Evolutionary conservation across 1,140 invertebrate genomes (phyloP), one percentile per base, ranked within the genome.

Genomic region (Nasonia giraulti): DNA sequence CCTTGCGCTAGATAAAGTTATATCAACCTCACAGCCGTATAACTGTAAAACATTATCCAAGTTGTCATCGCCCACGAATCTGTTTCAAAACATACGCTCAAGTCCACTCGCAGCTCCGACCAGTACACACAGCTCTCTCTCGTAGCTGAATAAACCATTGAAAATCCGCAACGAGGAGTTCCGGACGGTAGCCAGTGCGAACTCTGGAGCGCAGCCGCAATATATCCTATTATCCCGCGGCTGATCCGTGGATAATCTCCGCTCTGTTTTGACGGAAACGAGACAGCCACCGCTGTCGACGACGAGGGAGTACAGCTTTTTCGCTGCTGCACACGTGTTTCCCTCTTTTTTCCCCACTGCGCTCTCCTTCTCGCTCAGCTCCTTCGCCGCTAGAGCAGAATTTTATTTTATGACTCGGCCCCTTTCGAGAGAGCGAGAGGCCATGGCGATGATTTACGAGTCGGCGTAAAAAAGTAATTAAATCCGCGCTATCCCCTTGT

Each of bases 381-480:
- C 27, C 2, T 2, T 44, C n/a, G 12, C 66, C 79, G 44, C 68
- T 6, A 20, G 37, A 75, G 14, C 20, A 23, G 44, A 85, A 85
- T 88, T 89, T 90, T 88, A 86, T 89, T 91, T 90, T 91, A 90
- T 88, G 91, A 90, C 90, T 89, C 86, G 88, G 87, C 90, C 84
- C 85, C 81, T 83, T 82, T 83, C 88, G 85, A 50, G 33, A 37
- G 27, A 27, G 27, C 27, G 27, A 27, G 27, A 27, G 27, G 81
- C 37, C 88, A 27, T 27, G 82, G 81, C 79, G 85, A 90, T 92
- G 91, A 92, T 92, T 92, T 92, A 92, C 90, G 91, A 91, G 91
- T 89, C 85, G 88, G 87, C 85, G 87, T 88, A 89, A 92, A 93
- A 92, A 92, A 91, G 90, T 92, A 91, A 93, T 93, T 91, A 92